Evolutionary conservation across 2,888 invertebrate genomes (phyloP).

Genomic region (Nymphalis urticae): DNA sequence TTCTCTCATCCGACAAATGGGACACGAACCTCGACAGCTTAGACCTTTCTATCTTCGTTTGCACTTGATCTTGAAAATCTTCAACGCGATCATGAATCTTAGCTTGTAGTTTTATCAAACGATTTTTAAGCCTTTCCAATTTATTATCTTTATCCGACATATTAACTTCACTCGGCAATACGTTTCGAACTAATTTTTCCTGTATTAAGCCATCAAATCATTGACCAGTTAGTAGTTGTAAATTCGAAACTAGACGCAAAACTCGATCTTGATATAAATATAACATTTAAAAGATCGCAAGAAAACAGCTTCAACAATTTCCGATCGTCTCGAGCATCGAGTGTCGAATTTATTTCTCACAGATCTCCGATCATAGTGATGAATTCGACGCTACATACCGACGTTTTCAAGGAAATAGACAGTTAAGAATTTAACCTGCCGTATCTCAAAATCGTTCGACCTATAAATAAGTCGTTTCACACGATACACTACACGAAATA

Average conservation of each 20-base stretch:
- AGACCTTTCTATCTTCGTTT: slow-evolving; percentile 62
- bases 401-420: slow-evolving; percentile 8
- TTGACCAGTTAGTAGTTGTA: not conserved
- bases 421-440: slow-evolving; percentile 15
- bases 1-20: slow-evolving; percentile 65
- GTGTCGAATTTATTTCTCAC: no score
- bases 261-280: not conserved
- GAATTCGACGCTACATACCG: not conserved
- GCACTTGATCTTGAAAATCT: slow-evolving; percentile 71
- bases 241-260: not conserved
- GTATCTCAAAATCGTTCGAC: slow-evolving; percentile 19
- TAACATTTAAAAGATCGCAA: not conserved
- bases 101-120: slow-evolving; percentile 64
- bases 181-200: not conserved
- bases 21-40: slow-evolving; percentile 62
- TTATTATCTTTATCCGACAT: slow-evolving; percentile 66
- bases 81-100: slow-evolving; percentile 72
- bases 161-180: slow-evolving; percentile 4
- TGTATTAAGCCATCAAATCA: not conserved
- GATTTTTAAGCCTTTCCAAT: slow-evolving; percentile 64
- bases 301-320: no score
- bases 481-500: not conserved
- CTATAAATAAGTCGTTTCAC: slow-evolving; percentile 12
- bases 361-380: no score
- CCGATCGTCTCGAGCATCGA: no score